Base-by-base conservation (phyloP, 1,140 invertebrate species). In the Tetramorium alpestre region DNA sequence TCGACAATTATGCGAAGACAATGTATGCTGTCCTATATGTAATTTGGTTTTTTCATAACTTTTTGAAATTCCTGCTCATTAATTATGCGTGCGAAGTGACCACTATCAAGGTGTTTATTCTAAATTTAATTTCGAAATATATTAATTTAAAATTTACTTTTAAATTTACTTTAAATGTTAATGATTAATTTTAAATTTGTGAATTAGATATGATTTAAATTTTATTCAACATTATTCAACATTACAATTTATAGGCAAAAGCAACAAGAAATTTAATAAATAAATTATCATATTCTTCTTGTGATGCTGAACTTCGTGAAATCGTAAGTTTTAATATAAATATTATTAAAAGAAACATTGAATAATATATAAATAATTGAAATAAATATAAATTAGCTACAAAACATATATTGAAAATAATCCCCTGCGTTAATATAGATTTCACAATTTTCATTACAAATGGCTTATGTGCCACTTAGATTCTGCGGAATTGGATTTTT, bases 401-500 rank as follows among this genome's bases (percentile, higher is more conserved):
- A 54, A 22, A n/a, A 62, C 7, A 49, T 18, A 49, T 1, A 62
- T 77, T 25, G 13, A 33, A 51, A 60, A 2, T 77, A 60, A 64
- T 28, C 0, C 1, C 4, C 6, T 80, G 2, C 13, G 16, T 60
- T 77, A n/a, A 65, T 22, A 44, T 6, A 80, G 77, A 65, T 80
- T 49, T 80, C 11, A 41, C 77, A 80, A 38, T 56, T 82, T 72
- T 25, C 41, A 51, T 56, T 60, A 3, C 67, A 18, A 73, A 7
- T 47, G 11, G 0, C 1, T 56, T 28, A 60, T 13, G n/a, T 3
- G 2, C 80, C 65, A 28, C 10, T 84, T 28, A 60, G 5, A 72
- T 84, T 84, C 25, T 56, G 3, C 5, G 80, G 65, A n/a, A 51
- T 70, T 7, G 80, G 69, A 13, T 25, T 84, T 4, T 84, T 84